Percentiles rank a stretch among this genome's conserved stretches.
Conservation (phyloP, 2,888 invertebrate species). For the Trissolcus brochymenae region DNA sequence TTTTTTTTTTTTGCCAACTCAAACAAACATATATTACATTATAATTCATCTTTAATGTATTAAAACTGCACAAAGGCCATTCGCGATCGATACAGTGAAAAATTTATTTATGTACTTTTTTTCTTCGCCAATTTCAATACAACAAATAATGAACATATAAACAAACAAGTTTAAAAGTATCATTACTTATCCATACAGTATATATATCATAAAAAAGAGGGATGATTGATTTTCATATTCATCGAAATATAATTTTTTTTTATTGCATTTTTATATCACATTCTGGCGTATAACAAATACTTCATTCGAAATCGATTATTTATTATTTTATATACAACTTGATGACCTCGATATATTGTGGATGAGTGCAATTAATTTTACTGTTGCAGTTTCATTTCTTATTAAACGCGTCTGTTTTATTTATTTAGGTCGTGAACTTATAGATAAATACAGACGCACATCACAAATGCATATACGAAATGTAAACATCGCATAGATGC, state of each 20-base stretch:
- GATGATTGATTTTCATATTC: conserved; percentile 36
- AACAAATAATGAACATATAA: conserved; percentile 33
- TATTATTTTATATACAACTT: conserved; percentile 42
- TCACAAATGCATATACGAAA: conserved; percentile 29
- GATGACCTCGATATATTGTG: conserved; percentile 54
- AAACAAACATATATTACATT: conserved; percentile 33
- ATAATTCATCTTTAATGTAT: conserved; percentile 52
- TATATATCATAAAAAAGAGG: conserved; percentile 33
- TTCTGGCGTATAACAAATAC: conserved; percentile 49
- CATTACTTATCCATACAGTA: conserved; percentile 40
- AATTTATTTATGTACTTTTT: conserved; percentile 54
- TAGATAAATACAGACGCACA: conserved; percentile 24
- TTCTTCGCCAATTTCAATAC: conserved; percentile 40
- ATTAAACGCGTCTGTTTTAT: conserved; percentile 26
- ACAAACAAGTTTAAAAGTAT: conserved; percentile 20
- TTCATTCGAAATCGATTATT: conserved; percentile 47
- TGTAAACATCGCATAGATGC: conserved; percentile 23
- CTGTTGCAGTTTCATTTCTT: conserved; percentile 42
- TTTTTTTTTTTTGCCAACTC: conserved; percentile 10
- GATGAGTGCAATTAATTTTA: conserved; percentile 44
- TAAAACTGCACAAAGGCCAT: conserved; percentile 49
- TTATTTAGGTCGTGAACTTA: conserved; percentile 46
- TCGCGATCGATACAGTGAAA: conserved; percentile 43
- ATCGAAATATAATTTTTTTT: conserved; percentile 39
- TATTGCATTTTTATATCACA: conserved; percentile 44